Percentiles rank a stretch among this genome's conserved stretches.
phyloP scores from a whole-genome alignment of 2,113 vertebrate species.

The Gasterosteus aculeatus region DNA sequence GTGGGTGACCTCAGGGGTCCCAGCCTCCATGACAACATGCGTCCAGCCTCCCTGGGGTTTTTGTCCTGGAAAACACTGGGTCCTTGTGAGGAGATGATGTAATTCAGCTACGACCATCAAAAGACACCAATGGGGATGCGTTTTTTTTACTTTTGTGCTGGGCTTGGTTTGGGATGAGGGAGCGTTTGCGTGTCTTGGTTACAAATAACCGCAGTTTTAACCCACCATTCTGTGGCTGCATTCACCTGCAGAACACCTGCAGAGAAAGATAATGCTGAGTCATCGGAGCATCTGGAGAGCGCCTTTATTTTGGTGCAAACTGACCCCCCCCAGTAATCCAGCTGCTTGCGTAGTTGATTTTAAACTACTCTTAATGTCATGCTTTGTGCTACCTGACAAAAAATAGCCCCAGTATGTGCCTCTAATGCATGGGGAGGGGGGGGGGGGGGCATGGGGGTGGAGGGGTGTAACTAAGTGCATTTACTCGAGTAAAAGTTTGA shows the following conservation, averaged over 20 bases:
- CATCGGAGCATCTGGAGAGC: neutral
- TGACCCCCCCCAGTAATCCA: neutral
- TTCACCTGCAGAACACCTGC: constrained; percentile 4
- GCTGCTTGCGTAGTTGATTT: neutral
- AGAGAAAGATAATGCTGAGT: neutral
- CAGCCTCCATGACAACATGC: constrained; percentile 17
- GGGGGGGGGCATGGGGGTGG: no score
- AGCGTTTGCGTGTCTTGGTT: neutral
- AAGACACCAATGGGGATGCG: neutral
- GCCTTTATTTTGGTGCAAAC: neutral
- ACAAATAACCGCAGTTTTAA: neutral
- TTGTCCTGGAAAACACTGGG: constrained; percentile 11
- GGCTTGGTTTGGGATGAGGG: neutral
- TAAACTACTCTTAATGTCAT: neutral
- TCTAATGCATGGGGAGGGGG: no score
- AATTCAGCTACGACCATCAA: neutral
- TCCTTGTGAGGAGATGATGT: neutral
- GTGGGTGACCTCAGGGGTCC: constrained; percentile 19
- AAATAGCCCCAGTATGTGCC: neutral
- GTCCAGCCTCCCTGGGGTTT: constrained; percentile 9
- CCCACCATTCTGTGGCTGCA: constrained; percentile 19
- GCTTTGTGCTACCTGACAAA: neutral
- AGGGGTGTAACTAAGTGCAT: neutral
- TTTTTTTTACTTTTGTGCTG: neutral
- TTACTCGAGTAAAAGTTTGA: neutral